Conservation (phyloP, 2,888 invertebrate genomes). For the Crossocerus cetratus region DNA sequence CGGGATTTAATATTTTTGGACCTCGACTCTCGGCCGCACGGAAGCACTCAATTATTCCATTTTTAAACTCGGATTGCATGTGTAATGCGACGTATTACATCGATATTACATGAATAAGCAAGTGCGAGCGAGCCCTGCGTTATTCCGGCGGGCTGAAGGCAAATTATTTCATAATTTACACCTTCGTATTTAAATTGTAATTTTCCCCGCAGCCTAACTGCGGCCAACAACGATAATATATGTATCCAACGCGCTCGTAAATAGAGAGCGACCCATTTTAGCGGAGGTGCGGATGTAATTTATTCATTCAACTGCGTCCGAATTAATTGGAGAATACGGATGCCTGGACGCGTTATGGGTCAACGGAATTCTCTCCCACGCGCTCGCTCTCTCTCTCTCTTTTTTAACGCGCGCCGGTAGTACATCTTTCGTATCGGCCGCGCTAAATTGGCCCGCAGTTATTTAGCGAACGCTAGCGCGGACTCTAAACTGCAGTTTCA, state of each 20-base stretch:
- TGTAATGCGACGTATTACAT: not conserved
- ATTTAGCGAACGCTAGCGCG: not conserved
- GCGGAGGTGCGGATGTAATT: slow-evolving; percentile 55
- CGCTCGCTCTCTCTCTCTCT: slow-evolving; percentile 14
- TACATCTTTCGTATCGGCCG: not conserved
- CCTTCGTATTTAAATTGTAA: slow-evolving; percentile 57
- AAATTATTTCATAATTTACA: slow-evolving; percentile 58
- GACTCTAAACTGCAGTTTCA: not conserved
- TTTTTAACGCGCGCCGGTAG: not conserved
- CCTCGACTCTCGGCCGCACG: not conserved
- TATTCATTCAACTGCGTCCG: slow-evolving; percentile 59
- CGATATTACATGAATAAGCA: slow-evolving; percentile 25
- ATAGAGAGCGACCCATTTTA: slow-evolving; percentile 55
- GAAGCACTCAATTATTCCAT: not conserved
- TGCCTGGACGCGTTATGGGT: slow-evolving; percentile 31
- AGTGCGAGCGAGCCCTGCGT: slow-evolving; percentile 18
- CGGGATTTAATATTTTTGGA: not conserved
- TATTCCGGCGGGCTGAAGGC: slow-evolving; percentile 28
- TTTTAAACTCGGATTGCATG: not conserved
- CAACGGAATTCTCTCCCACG: slow-evolving; percentile 10
- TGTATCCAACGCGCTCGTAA: slow-evolving; percentile 50
- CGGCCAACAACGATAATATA: slow-evolving; percentile 47
- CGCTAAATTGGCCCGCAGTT: not conserved
- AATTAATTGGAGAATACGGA: slow-evolving; percentile 57
- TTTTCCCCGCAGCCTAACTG: slow-evolving; percentile 40